Conservation (phyloP, 2,113 vertebrate species). For the Manacus vitellinus region DNA sequence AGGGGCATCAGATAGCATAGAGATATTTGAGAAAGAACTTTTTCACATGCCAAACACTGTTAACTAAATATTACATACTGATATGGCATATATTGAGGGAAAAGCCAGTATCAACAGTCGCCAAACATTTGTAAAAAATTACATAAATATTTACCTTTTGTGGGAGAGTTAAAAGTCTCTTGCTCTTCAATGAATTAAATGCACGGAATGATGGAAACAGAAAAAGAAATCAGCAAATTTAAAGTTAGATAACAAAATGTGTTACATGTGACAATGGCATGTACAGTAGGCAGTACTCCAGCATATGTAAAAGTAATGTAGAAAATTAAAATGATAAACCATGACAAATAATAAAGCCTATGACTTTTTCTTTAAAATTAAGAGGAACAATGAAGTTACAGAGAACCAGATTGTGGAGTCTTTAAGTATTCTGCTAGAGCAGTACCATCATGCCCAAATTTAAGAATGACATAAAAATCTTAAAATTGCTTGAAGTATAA, state of each 20-base stretch:
- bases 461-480: not conserved
- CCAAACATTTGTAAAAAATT: conserved; percentile 69
- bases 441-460: not conserved
- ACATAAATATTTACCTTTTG: conserved; percentile 82
- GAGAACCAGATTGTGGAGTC: conserved; percentile 49
- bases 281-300: conserved; percentile 69
- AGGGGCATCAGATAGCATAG: not conserved
- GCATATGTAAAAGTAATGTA: conserved; percentile 65
- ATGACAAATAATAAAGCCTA: conserved; percentile 68
- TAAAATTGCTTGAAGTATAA: not conserved
- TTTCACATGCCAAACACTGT: not conserved
- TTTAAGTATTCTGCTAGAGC: not conserved
- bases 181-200: conserved; percentile 88
- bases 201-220: conserved; percentile 86
- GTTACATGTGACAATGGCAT: conserved; percentile 76
- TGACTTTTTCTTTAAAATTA: conserved; percentile 43
- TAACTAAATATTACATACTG: not conserved
- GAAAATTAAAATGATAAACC: conserved; percentile 68
- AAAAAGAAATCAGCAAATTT: conserved; percentile 87
- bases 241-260: conserved; percentile 80
- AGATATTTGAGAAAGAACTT: not conserved
- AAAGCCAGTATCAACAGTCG: conserved; percentile 57
- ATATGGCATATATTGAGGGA: not conserved
- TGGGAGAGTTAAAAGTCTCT: conserved; percentile 82
- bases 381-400: conserved; percentile 66